phyloP scores from a whole-genome alignment of 2,888 invertebrate species.

The Nomada goodeniana region DNA sequence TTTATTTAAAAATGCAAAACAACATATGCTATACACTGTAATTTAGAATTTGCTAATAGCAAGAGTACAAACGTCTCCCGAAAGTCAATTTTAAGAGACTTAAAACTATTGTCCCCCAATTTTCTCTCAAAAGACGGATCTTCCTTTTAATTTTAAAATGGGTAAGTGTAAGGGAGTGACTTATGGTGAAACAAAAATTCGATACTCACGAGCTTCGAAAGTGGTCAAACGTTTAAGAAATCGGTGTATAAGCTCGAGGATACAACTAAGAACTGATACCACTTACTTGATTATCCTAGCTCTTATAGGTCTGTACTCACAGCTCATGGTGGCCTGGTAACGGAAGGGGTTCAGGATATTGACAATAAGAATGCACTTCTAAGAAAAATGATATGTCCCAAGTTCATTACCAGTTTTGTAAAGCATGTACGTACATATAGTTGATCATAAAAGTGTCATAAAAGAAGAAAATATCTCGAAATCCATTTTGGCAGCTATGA shows the following conservation, averaged over 20 bases:
- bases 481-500: too few relatives aligned
- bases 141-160: background rate
- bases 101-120: too few relatives aligned
- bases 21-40: too few relatives aligned
- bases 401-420: too few relatives aligned
- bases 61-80: too few relatives aligned
- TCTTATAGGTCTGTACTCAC: constrained; percentile 81
- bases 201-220: constrained; percentile 28
- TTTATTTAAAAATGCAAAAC: too few relatives aligned
- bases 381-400: too few relatives aligned
- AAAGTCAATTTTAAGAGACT: too few relatives aligned
- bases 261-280: constrained; percentile 81
- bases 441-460: too few relatives aligned
- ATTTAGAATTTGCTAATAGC: too few relatives aligned
- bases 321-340: constrained; percentile 69
- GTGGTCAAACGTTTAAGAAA: constrained; percentile 49
- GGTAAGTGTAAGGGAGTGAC: background rate
- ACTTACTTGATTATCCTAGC: constrained; percentile 76
- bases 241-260: constrained; percentile 78
- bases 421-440: too few relatives aligned
- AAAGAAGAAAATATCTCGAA: too few relatives aligned
- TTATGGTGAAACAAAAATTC: constrained; percentile 1
- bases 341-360: constrained; percentile 77
- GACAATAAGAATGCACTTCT: constrained; percentile 35
- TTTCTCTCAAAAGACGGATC: background rate